These are phyloP conservation scores for Hystrix brachyura DNA, from an alignment of 2,113 vertebrate genomes.

Conservation along the genomic window DNA sequence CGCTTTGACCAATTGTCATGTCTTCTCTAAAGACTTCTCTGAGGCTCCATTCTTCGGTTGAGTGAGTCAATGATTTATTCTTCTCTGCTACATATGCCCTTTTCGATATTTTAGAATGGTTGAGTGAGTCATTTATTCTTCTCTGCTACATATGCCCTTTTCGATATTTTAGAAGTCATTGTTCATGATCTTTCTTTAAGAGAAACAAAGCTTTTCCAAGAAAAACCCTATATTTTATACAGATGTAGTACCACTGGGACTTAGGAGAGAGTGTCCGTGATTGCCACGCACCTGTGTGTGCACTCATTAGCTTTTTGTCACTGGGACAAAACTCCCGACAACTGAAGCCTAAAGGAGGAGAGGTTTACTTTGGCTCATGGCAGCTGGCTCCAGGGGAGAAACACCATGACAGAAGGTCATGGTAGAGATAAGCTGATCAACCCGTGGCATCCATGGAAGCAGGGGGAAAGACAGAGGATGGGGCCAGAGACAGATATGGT, in stretches of 20 bases:
- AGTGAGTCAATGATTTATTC: not conserved
- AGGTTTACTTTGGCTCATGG: not conserved
- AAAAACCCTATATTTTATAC: not conserved
- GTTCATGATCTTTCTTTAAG: not conserved
- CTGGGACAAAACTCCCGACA: not conserved
- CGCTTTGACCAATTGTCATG: not conserved
- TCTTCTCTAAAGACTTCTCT: not conserved
- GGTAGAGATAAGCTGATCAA: not conserved
- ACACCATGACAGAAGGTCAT: not conserved
- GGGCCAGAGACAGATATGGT: not conserved
- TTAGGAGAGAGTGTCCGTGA: not conserved
- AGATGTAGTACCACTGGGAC: not conserved
- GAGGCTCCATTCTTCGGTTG: not conserved
- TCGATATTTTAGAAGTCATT: not conserved
- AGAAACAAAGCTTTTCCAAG: slow-evolving; percentile 25
- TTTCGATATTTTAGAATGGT: not conserved
- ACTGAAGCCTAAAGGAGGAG: not conserved
- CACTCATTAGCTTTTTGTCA: not conserved
- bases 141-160: not conserved
- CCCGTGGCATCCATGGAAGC: not conserved
- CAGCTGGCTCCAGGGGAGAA: not conserved
- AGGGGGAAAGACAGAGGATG: not conserved
- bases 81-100: not conserved
- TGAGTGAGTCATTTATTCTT: not conserved
- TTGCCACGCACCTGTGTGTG: not conserved